These are phyloP conservation scores for Numida meleagris DNA, from an alignment of 2,113 vertebrate species.

Conservation along the genomic window DNA sequence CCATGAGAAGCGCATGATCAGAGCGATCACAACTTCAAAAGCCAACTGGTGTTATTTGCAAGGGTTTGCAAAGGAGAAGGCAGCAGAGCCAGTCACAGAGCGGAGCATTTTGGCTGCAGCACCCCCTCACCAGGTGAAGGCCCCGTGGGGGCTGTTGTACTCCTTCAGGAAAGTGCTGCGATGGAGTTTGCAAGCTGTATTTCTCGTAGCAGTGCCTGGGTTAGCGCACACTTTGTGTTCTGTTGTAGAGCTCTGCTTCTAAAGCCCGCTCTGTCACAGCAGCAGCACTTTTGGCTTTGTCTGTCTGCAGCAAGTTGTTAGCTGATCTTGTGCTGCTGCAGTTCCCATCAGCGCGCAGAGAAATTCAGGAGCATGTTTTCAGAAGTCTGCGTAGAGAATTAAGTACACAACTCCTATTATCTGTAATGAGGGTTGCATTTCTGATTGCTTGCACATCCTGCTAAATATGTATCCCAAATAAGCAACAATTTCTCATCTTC, in stretches of 20 bases:
- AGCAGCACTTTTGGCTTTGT: neutral
- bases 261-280: neutral
- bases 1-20: neutral
- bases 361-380: neutral
- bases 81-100: neutral
- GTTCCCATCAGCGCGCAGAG: neutral
- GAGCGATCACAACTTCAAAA: neutral
- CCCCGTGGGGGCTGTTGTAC: neutral
- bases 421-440: neutral
- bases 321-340: neutral
- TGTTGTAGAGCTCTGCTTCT: neutral
- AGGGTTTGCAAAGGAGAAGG: neutral
- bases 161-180: neutral
- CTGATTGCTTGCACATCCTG: neutral
- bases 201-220: neutral
- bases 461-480: neutral
- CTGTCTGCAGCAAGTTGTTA: accelerated
- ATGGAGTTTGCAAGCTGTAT: neutral
- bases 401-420: neutral
- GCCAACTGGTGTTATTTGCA: neutral
- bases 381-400: neutral
- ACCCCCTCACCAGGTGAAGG: neutral
- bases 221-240: neutral
- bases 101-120: neutral
- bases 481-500: neutral